phyloP scores from a whole-genome alignment of 2,888 invertebrate species.

The Pachymerium ferrugineum region DNA sequence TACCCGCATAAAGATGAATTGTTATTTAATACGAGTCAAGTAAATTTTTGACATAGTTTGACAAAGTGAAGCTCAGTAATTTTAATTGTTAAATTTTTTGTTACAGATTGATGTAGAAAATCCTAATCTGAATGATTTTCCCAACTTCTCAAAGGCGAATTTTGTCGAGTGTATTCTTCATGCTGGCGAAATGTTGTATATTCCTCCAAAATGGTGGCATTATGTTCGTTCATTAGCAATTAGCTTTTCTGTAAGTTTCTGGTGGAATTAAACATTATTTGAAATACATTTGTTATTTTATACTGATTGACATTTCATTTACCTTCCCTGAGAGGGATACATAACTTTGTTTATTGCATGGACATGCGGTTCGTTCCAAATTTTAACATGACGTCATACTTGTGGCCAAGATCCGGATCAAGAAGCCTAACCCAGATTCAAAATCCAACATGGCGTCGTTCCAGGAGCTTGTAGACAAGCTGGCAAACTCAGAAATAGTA shows the following conservation, averaged over 20 bases:
- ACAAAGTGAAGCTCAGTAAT: no score
- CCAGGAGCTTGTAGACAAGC: no score
- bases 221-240: conserved; percentile 79
- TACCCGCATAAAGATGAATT: conserved; percentile 73
- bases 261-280: conserved; percentile 87
- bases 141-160: conserved; percentile 55
- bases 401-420: no score
- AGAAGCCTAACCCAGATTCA: no score
- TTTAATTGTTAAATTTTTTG: not conserved
- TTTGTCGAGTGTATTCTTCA: conserved; percentile 47
- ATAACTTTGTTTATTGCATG: no score
- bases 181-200: conserved; percentile 81
- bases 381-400: no score
- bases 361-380: no score
- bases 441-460: no score
- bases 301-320: no score
- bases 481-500: no score
- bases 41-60: conserved; percentile 35
- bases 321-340: no score
- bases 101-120: conserved; percentile 67
- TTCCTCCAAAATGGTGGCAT: conserved; percentile 97
- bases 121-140: conserved; percentile 66
- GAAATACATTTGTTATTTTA: no score
- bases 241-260: conserved; percentile 96
- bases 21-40: conserved; percentile 79